phyloP scores from a whole-genome alignment of 2,113 vertebrate genomes.

The Rhipidura dahli region DNA sequence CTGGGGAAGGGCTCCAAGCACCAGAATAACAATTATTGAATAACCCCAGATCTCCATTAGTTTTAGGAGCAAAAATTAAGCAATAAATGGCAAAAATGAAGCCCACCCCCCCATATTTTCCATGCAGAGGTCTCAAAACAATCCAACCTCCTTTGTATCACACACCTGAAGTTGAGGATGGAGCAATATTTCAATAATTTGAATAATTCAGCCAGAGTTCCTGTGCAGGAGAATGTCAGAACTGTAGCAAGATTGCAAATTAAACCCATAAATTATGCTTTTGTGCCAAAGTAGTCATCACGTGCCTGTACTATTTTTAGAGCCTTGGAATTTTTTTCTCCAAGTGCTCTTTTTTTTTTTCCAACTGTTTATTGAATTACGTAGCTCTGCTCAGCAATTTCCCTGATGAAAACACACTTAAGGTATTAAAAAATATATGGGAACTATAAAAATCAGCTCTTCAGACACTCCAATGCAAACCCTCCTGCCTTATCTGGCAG shows the following conservation, averaged over 20 bases:
- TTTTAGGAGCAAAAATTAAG: neutral
- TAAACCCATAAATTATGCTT: conserved; percentile 65
- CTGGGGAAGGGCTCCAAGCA: neutral
- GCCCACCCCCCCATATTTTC: neutral
- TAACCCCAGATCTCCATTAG: neutral
- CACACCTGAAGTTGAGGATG: neutral
- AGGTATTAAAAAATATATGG: neutral
- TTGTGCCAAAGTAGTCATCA: conserved; percentile 46
- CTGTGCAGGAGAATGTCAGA: conserved; percentile 46
- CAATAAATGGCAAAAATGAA: conserved; percentile 23
- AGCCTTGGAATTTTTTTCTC: neutral
- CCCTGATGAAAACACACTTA: neutral
- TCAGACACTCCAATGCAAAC: conserved; percentile 4
- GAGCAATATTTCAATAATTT: conserved; percentile 34
- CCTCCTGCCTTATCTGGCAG: neutral
- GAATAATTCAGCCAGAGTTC: conserved; percentile 33
- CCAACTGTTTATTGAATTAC: conserved; percentile 51
- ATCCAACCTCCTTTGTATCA: neutral
- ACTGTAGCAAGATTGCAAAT: conserved; percentile 54
- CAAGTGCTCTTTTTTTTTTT: conserved; percentile 31
- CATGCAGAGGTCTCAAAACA: neutral
- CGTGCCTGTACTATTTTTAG: conserved; percentile 59
- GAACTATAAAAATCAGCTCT: conserved; percentile 23
- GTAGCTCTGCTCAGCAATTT: conserved; percentile 49
- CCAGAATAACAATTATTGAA: neutral